phyloP scores from a whole-genome alignment of 2,797 vertebrate species.

The Trachops cirrhosus region DNA sequence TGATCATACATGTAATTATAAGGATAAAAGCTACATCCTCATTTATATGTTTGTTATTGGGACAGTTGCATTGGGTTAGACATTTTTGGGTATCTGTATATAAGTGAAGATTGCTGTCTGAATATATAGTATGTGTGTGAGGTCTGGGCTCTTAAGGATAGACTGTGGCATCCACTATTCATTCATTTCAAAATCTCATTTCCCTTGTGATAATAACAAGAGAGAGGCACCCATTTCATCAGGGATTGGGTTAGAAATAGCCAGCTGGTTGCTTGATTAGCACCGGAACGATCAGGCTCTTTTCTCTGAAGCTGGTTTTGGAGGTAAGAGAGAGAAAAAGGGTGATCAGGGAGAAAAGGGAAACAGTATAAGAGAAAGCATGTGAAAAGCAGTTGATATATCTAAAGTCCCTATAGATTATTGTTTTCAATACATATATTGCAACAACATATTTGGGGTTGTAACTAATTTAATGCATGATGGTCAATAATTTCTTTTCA shows the following conservation, averaged over 20 bases:
- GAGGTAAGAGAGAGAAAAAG: neutral
- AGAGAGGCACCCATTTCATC: accelerated
- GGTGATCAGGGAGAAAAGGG: neutral
- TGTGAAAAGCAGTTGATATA: neutral
- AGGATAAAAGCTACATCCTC: neutral
- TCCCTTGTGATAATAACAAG: neutral
- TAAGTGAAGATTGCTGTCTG: neutral
- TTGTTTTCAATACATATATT: neutral
- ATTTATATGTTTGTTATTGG: neutral
- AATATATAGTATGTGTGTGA: neutral
- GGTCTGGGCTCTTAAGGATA: neutral
- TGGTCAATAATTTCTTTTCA: neutral
- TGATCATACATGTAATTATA: neutral
- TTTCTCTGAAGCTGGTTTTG: neutral
- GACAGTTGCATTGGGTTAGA: neutral
- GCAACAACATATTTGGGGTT: neutral
- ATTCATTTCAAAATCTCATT: neutral
- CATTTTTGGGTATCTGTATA: neutral
- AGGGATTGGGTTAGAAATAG: neutral
- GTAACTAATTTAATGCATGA: neutral
- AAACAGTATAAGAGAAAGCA: neutral
- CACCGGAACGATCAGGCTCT: neutral
- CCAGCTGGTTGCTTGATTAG: neutral
- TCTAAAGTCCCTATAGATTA: neutral
- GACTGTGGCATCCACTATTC: neutral